These are phyloP conservation scores for Poeciliopsis turneri DNA, from an alignment of 2,797 vertebrate species.

Conservation along the genomic window DNA sequence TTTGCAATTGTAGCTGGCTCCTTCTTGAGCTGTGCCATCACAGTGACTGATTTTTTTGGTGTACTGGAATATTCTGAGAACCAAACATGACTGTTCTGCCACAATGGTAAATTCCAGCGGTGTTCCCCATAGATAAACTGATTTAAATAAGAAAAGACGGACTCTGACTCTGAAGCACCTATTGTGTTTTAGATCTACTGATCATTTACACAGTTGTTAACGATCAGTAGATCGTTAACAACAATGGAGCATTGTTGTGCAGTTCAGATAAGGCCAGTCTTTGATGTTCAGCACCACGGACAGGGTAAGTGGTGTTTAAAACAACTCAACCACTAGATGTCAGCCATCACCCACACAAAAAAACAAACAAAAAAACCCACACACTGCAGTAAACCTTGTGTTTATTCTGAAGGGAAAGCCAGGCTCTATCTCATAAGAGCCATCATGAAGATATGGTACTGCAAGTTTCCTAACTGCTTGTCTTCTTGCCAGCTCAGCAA, in stretches of 20 bases:
- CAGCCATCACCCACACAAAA: constrained; percentile 37
- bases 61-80: constrained; percentile 70
- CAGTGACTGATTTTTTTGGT: constrained; percentile 80
- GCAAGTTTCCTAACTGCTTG: constrained; percentile 81
- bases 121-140: constrained; percentile 84
- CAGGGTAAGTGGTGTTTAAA: constrained; percentile 52
- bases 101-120: constrained; percentile 89
- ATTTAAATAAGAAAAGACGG: constrained; percentile 70
- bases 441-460: constrained; percentile 83
- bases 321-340: constrained; percentile 62
- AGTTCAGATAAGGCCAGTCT: background rate
- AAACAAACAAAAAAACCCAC: no score
- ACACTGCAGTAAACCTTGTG: constrained; percentile 79
- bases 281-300: constrained; percentile 83
- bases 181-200: background rate
- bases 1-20: constrained; percentile 60
- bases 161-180: background rate
- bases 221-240: no score
- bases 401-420: constrained; percentile 89
- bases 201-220: background rate
- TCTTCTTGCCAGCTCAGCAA: constrained; percentile 87
- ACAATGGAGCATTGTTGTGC: background rate
- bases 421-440: constrained; percentile 85
- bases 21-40: constrained; percentile 85
- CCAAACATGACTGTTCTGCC: constrained; percentile 83